These are phyloP conservation scores for Aspidiotus destructor DNA, from an alignment of 2,888 invertebrate species.

Conservation along the genomic window DNA sequence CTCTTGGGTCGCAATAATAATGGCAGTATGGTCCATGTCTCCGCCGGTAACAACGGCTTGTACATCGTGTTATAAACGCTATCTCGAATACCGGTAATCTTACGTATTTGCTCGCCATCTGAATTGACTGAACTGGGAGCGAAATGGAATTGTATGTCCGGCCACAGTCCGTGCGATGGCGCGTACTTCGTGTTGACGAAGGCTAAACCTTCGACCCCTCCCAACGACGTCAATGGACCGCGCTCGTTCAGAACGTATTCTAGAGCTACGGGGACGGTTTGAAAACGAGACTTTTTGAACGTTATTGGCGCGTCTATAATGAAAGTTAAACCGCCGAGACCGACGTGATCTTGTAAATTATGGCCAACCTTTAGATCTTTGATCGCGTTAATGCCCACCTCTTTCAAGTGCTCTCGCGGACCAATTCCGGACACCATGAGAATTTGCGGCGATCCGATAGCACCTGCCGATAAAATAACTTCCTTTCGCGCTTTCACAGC, in stretches of 20 bases:
- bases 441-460: slow-evolving; percentile 78
- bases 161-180: slow-evolving; percentile 64
- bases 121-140: slow-evolving; percentile 75
- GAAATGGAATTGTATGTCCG: slow-evolving; percentile 80
- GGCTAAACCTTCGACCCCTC: slow-evolving; percentile 76
- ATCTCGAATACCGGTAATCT: slow-evolving; percentile 64
- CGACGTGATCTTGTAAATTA: slow-evolving; percentile 81
- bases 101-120: slow-evolving; percentile 68
- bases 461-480: slow-evolving; percentile 75
- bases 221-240: slow-evolving; percentile 70
- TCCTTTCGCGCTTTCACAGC: slow-evolving; percentile 65
- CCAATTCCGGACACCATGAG: slow-evolving; percentile 86
- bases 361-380: slow-evolving; percentile 62
- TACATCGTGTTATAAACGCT: slow-evolving; percentile 76
- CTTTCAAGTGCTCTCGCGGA: slow-evolving; percentile 61
- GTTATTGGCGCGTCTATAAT: slow-evolving; percentile 69
- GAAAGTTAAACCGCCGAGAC: slow-evolving; percentile 74
- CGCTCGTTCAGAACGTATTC: slow-evolving; percentile 71
- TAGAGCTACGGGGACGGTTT: slow-evolving; percentile 64
- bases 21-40: slow-evolving; percentile 77
- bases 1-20: slow-evolving; percentile 75
- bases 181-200: slow-evolving; percentile 81
- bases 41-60: slow-evolving; percentile 64
- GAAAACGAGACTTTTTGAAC: slow-evolving; percentile 65
- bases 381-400: slow-evolving; percentile 58